Percentiles rank a stretch among this genome's conserved stretches.
These are phyloP conservation scores for Aspidapion aeneum DNA, from an alignment of 2,888 invertebrate genomes.

Conservation along the genomic window DNA sequence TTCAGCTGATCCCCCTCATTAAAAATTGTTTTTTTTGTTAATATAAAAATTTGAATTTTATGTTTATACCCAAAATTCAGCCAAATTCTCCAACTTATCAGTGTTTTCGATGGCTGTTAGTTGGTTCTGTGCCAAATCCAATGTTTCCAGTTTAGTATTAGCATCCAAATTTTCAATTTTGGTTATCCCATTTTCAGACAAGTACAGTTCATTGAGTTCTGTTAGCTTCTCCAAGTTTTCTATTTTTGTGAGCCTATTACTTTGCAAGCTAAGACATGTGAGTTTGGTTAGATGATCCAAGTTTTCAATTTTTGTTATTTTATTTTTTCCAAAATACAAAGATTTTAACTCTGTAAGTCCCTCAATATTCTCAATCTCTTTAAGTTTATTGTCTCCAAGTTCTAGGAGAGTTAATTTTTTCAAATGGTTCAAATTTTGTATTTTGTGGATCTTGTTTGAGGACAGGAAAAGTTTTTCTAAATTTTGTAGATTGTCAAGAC, in stretches of 20 bases:
- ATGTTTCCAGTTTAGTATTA: constrained; percentile 70
- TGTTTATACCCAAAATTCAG: constrained; percentile 98
- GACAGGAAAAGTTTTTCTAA: constrained; percentile 83
- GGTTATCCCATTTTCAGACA: constrained; percentile 90
- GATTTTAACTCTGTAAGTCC: constrained; percentile 70
- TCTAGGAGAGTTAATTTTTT: constrained; percentile 80
- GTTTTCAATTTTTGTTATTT: constrained; percentile 84
- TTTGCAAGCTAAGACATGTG: constrained; percentile 82
- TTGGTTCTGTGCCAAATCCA: constrained; percentile 89
- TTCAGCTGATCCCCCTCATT: too few relatives aligned
- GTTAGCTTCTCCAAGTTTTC: constrained; percentile 75
- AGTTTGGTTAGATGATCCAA: constrained; percentile 69
- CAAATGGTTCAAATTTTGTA: constrained; percentile 83
- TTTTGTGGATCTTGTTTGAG: constrained; percentile 83
- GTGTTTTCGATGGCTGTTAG: constrained; percentile 78
- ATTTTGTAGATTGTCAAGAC: constrained; percentile 69
- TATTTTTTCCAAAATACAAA: constrained; percentile 92
- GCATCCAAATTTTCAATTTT: constrained; percentile 71
- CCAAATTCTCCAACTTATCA: constrained; percentile 68
- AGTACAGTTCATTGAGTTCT: constrained; percentile 81
- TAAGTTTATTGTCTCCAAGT: constrained; percentile 90
- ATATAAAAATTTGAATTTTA: too few relatives aligned
- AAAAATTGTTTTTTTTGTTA: too few relatives aligned
- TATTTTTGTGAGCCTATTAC: constrained; percentile 83
- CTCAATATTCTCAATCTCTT: constrained; percentile 85